Conservation (phyloP, 2,113 vertebrate species). For the Grus americana region DNA sequence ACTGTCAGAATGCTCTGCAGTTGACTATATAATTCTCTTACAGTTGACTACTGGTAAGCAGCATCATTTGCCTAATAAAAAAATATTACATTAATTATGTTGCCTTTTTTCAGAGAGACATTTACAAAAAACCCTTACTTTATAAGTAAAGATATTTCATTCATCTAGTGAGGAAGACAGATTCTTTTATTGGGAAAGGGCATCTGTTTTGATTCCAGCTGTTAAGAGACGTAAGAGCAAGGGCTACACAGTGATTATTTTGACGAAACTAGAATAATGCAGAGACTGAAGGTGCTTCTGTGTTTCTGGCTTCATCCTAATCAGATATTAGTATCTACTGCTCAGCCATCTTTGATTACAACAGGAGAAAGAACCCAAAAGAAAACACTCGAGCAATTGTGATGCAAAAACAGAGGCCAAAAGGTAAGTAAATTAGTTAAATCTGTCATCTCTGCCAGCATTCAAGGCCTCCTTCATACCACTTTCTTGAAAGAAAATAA, state of each 20-base stretch:
- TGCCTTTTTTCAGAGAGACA: neutral
- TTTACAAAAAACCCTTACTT: neutral
- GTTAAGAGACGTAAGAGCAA: neutral
- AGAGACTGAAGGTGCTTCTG: neutral
- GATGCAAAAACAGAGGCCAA: neutral
- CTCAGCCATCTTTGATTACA: neutral
- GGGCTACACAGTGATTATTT: neutral
- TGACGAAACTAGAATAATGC: neutral
- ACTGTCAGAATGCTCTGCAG: neutral
- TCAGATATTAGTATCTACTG: neutral
- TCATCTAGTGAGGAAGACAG: neutral
- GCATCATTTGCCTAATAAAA: neutral
- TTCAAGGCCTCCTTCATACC: neutral
- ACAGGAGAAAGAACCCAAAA: neutral
- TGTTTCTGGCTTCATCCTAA: neutral
- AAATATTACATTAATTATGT: neutral
- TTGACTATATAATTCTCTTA: no score
- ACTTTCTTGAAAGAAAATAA: neutral
- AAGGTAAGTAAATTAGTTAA: neutral
- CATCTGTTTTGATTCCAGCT: neutral
- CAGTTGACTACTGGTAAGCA: neutral
- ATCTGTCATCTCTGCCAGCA: neutral
- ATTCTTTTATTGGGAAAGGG: neutral
- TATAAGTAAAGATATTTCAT: neutral
- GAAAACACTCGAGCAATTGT: neutral